A percentile compares a stretch with the other conserved stretches of the same genome.
These are phyloP conservation scores for Platichthys flesus DNA, from an alignment of 2,113 vertebrate genomes.

Conservation along the genomic window DNA sequence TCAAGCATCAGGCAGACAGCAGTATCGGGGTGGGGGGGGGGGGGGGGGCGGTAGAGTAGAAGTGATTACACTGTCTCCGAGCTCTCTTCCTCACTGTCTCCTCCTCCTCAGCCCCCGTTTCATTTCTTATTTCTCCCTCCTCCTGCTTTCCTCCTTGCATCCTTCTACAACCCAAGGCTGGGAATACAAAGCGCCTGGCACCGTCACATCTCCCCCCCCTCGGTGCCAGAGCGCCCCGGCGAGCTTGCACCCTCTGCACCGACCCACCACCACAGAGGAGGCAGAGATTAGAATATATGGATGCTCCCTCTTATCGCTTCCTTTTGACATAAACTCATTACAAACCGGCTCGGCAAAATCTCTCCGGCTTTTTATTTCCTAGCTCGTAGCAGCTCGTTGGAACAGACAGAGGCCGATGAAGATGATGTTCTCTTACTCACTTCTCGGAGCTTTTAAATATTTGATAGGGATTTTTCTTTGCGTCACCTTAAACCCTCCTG, in stretches of 20 bases:
- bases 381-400: slow-evolving; percentile 10
- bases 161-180: slow-evolving; percentile 56
- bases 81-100: slow-evolving; percentile 41
- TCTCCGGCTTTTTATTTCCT: slow-evolving; percentile 2
- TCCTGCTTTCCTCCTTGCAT: slow-evolving; percentile 16
- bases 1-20: slow-evolving; percentile 42
- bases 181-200: slow-evolving; percentile 74
- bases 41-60: slow-evolving; percentile 50
- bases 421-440: slow-evolving; percentile 34
- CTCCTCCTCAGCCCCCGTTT: slow-evolving; percentile 33
- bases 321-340: slow-evolving; percentile 68
- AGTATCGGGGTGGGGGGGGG: slow-evolving; percentile 31
- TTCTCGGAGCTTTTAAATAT: slow-evolving; percentile 68
- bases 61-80: slow-evolving; percentile 64
- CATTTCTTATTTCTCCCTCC: slow-evolving; percentile 28
- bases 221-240: slow-evolving; percentile 57
- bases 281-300: slow-evolving; percentile 67
- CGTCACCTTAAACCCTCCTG: slow-evolving; percentile 55
- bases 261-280: slow-evolving; percentile 41
- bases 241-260: slow-evolving; percentile 31
- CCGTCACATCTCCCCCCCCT: slow-evolving; percentile 37
- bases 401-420: slow-evolving; percentile 23
- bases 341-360: slow-evolving; percentile 31
- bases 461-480: slow-evolving; percentile 47
- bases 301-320: slow-evolving; percentile 57